Evolutionary conservation across 2,888 invertebrate genomes (phyloP), one percentile per base, ranked within the genome.

Genomic region (Limnephilus lunatus): DNA sequence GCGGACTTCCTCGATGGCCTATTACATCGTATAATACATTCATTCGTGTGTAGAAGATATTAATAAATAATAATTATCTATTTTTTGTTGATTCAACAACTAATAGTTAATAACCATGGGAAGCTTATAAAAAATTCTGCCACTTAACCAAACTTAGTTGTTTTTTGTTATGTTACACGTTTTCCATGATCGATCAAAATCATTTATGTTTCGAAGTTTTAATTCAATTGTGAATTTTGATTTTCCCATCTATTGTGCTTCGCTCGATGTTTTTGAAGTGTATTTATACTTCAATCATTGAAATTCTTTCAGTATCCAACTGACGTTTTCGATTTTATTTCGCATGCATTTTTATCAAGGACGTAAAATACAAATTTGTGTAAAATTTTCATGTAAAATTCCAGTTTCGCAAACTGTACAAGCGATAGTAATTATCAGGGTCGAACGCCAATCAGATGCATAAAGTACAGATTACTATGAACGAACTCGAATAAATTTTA

Each of bases 1-100:
- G 87, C 39, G 88, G 87, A 91, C 91, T 87, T 91, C 91, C 91
- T 91, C 81, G 68, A 91, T 91, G 68, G 90, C 4, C 44, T 30
- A 44, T 12, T 30, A 44, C 11, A 68, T 68, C 68, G 68, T 2
- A 68, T 68, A 9, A 68, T 68, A 25, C 68, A 68, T 68, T 68
- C 25, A 68, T 68, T 25, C 25, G 68, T 68, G 68, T 68, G 68
- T 68, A 68, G 68, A 68, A 19, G 19, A 53, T 53, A 53, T 53
- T 15, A 82, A 32, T 82, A 32, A 32, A 82, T 31, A 82, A 82
- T 31, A 82, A 82, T 15, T 25, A 68, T n/a, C 68, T n/a, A 9
- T 39, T 48, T 85, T n/a, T 30, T 44, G 86, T 44, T 30, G 48
- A 44, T 48, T 86, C 68, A 68, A 68, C 68, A 68, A 68, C 25